phyloP scores from a whole-genome alignment of 2,113 vertebrate species.

The Bubo scandiacus region DNA sequence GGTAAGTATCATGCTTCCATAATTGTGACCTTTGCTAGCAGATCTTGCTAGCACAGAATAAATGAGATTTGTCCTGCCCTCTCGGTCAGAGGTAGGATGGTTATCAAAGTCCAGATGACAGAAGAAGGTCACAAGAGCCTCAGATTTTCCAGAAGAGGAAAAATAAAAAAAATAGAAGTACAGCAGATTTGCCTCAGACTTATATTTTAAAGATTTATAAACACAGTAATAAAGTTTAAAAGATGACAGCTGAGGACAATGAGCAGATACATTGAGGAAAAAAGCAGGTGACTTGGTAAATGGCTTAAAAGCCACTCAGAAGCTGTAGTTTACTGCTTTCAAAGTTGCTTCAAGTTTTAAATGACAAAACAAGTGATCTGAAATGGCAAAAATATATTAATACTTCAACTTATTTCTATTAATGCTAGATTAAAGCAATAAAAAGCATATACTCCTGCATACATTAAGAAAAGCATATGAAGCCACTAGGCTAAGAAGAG shows the following conservation, averaged over 20 bases:
- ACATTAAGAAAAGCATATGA: neutral
- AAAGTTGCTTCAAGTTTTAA: neutral
- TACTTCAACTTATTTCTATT: neutral
- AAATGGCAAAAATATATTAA: neutral
- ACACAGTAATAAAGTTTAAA: neutral
- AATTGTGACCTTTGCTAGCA: neutral
- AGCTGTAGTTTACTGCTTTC: neutral
- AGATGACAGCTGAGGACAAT: neutral
- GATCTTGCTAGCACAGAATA: neutral
- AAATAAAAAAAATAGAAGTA: neutral
- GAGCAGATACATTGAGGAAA: neutral
- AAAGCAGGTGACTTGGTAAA: neutral
- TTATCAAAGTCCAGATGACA: neutral
- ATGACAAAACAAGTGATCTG: neutral
- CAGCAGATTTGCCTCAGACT: neutral
- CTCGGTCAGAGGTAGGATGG: neutral
- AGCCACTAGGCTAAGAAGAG: neutral
- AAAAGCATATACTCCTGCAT: neutral
- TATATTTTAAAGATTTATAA: neutral
- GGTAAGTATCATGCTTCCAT: neutral
- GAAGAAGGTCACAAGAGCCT: neutral
- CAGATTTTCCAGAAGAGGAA: neutral
- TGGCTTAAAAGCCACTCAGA: slow-evolving; percentile 6
- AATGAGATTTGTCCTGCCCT: neutral
- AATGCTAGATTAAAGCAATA: neutral